phyloP scores from a whole-genome alignment of 2,113 vertebrate species.

The Amphiprion percula region DNA sequence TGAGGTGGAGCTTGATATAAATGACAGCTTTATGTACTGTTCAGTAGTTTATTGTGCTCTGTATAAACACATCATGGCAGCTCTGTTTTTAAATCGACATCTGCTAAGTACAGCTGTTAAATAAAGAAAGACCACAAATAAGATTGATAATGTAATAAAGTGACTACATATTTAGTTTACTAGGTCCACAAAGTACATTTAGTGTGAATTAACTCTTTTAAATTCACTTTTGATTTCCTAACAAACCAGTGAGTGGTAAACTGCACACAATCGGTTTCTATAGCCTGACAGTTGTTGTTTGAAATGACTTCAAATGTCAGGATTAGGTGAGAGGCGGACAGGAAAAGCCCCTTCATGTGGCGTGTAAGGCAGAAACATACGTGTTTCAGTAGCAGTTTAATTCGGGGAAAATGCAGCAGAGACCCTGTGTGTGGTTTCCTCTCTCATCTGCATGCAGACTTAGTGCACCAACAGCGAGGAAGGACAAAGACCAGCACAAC shows the following conservation, averaged over 20 bases:
- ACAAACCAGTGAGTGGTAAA: neutral
- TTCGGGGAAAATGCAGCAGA: slow-evolving; percentile 41
- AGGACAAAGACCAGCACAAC: neutral
- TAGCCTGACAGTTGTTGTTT: neutral
- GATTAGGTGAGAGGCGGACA: neutral
- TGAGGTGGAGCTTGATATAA: no score
- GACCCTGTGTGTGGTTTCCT: slow-evolving; percentile 52
- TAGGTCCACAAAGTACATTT: no score
- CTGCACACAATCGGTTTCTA: neutral
- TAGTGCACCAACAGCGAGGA: neutral
- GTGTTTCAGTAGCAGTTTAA: neutral
- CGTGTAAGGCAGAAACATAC: neutral
- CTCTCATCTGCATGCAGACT: neutral
- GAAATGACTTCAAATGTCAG: neutral
- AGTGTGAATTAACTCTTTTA: no score
- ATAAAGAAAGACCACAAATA: no score
- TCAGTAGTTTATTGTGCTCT: no score
- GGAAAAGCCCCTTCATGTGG: neutral
- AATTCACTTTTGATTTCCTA: no score
- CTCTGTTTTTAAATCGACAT: no score
- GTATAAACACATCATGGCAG: no score
- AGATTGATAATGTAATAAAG: no score
- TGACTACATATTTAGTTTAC: no score
- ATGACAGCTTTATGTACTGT: no score
- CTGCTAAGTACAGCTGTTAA: no score